These are phyloP conservation scores for Planiliza haematocheilus DNA, from an alignment of 2,113 vertebrate genomes.

Conservation along the genomic window DNA sequence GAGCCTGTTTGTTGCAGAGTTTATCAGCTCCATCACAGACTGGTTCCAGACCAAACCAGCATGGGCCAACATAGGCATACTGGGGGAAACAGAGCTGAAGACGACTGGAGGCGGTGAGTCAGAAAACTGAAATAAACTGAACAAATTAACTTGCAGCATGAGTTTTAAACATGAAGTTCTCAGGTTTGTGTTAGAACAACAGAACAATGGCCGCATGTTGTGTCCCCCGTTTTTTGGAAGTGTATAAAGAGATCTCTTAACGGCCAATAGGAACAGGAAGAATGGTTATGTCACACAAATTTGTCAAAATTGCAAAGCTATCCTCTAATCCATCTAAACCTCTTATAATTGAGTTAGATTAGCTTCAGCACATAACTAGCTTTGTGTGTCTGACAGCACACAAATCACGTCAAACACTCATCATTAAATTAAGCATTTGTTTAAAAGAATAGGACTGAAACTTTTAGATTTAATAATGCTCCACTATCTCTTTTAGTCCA, in stretches of 20 bases:
- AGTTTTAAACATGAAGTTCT: too few species aligned
- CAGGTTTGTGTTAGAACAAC: too few species aligned
- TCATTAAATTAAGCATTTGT: too few species aligned
- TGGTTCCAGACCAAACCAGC: constrained; percentile 87
- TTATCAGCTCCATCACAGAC: constrained; percentile 86
- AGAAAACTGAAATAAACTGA: background rate
- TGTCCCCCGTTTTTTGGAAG: background rate
- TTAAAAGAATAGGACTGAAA: background rate
- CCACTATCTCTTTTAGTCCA: constrained; percentile 58
- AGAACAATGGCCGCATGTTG: background rate
- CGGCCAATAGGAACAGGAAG: background rate
- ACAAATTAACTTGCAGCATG: background rate
- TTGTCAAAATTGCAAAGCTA: background rate
- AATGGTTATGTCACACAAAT: too few species aligned
- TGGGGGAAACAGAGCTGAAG: constrained; percentile 87
- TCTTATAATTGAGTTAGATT: background rate
- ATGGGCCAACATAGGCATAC: constrained; percentile 82
- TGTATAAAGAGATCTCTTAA: background rate
- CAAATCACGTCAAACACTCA: too few species aligned
- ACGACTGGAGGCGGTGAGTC: constrained; percentile 83
- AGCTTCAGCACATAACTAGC: background rate
- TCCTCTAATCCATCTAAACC: background rate
- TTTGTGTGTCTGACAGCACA: background rate
- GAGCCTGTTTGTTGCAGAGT: constrained; percentile 62
- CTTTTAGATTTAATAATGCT: constrained; percentile 1